A percentile compares a stretch with the other conserved stretches of the same genome.
Conservation (phyloP, 1,140 invertebrate genomes). For the Dryas iulia region DNA sequence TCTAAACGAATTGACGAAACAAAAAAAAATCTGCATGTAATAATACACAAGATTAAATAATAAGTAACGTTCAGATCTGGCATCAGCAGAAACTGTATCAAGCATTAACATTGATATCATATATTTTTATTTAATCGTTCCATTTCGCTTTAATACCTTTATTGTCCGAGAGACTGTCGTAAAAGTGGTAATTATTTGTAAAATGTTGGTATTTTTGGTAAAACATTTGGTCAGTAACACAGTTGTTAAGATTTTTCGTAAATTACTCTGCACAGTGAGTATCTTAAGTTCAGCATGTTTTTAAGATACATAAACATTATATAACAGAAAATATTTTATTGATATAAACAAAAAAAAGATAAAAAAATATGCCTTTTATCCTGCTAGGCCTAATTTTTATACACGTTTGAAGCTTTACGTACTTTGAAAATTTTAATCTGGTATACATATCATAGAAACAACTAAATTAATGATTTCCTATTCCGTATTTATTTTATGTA, state of each 20-base stretch:
- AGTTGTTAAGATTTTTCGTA: neutral
- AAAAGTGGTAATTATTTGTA: slow-evolving; percentile 3
- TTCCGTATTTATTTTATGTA: too few relatives aligned
- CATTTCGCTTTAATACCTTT: neutral
- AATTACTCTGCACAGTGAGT: neutral
- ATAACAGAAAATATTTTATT: neutral
- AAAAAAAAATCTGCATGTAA: neutral
- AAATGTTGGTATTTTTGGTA: neutral
- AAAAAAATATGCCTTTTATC: too few relatives aligned
- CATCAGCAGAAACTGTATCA: slow-evolving; percentile 41
- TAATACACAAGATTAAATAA: neutral
- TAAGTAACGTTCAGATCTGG: slow-evolving; percentile 8
- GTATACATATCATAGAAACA: too few relatives aligned
- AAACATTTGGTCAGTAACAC: neutral
- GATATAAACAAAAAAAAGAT: too few relatives aligned
- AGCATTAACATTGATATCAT: slow-evolving; percentile 34
- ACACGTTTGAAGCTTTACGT: too few relatives aligned
- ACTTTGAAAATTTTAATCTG: too few relatives aligned
- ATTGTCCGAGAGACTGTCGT: neutral
- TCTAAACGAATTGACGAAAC: neutral
- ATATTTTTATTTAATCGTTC: neutral
- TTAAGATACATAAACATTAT: neutral
- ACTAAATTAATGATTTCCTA: too few relatives aligned
- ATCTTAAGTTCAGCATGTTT: neutral
- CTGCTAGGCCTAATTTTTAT: too few relatives aligned